Evolutionary conservation across 2,888 invertebrate species (phyloP).

Genomic region (Temnothorax unifasciatus): DNA sequence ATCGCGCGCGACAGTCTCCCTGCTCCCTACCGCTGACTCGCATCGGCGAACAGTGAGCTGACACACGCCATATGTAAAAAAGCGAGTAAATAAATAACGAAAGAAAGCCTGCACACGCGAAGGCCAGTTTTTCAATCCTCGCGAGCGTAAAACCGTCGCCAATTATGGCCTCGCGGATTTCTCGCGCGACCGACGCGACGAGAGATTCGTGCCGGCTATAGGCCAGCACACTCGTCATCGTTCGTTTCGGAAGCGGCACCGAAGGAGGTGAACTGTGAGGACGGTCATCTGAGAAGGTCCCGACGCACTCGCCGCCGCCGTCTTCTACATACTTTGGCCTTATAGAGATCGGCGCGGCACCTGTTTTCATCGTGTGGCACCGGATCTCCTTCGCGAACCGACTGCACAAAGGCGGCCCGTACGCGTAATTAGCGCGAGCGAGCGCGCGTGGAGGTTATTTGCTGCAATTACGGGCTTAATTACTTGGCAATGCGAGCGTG

Average conservation of each 20-base stretch:
- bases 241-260: slow-evolving; percentile 15
- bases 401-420: slow-evolving; percentile 19
- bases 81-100: slow-evolving; percentile 13
- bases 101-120: background rate
- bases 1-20: background rate
- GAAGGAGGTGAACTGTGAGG: background rate
- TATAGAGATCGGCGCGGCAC: slow-evolving; percentile 28
- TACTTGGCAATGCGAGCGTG: slow-evolving; percentile 50
- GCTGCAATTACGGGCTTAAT: slow-evolving; percentile 61
- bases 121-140: slow-evolving; percentile 18
- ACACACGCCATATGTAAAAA: background rate
- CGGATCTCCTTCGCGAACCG: slow-evolving; percentile 32
- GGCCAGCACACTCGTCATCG: background rate
- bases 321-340: background rate
- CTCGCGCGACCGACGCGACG: background rate
- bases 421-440: slow-evolving; percentile 36
- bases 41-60: background rate
- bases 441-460: slow-evolving; percentile 35
- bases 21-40: background rate
- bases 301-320: background rate
- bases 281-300: slow-evolving; percentile 36
- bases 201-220: background rate
- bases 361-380: slow-evolving; percentile 28
- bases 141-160: background rate
- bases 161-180: slow-evolving; percentile 2